Evolutionary conservation across 2,797 vertebrate species (phyloP), one percentile per base, ranked within the genome.

Genomic region (Myotis vivesi): DNA sequence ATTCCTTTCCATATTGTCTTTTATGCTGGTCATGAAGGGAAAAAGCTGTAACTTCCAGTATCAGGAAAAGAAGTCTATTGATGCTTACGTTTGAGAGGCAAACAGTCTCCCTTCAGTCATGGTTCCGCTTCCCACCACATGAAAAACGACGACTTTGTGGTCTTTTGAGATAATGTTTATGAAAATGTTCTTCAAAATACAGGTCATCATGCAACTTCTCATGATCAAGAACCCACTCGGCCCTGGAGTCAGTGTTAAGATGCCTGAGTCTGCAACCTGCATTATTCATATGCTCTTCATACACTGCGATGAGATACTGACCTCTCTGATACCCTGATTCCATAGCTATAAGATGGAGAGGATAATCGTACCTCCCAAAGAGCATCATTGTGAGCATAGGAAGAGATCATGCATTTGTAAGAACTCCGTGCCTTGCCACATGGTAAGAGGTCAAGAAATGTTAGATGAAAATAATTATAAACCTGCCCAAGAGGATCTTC

Each of bases 181-280:
- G 19, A 7, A 36, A 5, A 2, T 44, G 75, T 30, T 28, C 71
- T 75, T 90, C 23, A 75, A 57, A 28, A 41, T 15, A 13, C 4
- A 69, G 12, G 33, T 69, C n/a, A 20, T 46, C 16, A 20, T 16
- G 46, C 36, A 82, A 2, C 11, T 83, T 46, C 33, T 41, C 36
- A 64, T 8, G 4, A 62, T 6, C 44, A 10, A 7, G 55, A 33
- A 5, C 4, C 8, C 8, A 15, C 8, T 7, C 0, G 3, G 17
- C 15, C 8, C 30, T 16, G 38, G 69, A 15, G 6, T 2, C 6
- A 20, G n/a, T 33, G 13, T 71, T 38, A n/a, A 11, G 36, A 62
- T 3, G 9, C 1, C 8, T 19, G 1, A 19, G 13, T 28, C 7
- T 53, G n/a, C 22, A 5, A 5, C 28, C 8, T 2, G 41, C 25